Evolutionary conservation across 2,797 vertebrate species (phyloP), one percentile per base, ranked within the genome.

Genomic region (Etheostoma nigrum): DNA sequence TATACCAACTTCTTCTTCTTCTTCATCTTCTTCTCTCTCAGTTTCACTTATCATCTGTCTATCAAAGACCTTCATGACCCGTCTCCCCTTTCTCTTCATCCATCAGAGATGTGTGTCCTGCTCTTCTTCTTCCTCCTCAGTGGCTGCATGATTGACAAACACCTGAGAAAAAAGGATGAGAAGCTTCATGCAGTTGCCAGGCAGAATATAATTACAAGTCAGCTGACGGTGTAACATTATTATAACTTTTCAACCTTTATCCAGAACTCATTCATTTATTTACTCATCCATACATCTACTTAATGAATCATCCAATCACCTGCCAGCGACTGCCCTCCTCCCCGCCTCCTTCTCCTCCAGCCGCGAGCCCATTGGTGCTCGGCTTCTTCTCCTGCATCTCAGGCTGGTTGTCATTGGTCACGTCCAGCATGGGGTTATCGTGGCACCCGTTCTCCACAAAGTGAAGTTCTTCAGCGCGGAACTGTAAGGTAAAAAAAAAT

Each of bases 391-490:
- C 96, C 85, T 96, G 96, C 96, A 96, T 96, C 92, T 98, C 97
- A 0, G 97, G 95, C 81, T 97, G 97, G 92, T 95, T 93, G 91
- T 99, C 97, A 15, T 95, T 97, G 69, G 97, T 96, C 77, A 99
- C 96, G 8, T 99, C 98, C 93, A 99, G 89, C 44, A 96, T 99
- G 75, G 98, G 98, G 94, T 99, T 99, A 95, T 99, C 97, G 62
- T 99, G 98, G 94, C 97, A 99, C 92, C 97, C 97, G 0, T 98
- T 99, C 94, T 99, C 97, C 80, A 99, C 97, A 84, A 99, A 99
- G 90, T 97, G 97, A 90, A 99, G 96, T 90, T 99, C 98, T 89
- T 99, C 97, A 0, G 95, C 96, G 0, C 95, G 96, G 0, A 97
- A 96, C 97, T 97, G 44, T 55, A 61, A 70, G 52, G 33, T 11